Evolutionary conservation across 2,888 invertebrate genomes (phyloP), one percentile per base, ranked within the genome.

Genomic region (Silvanus unidentatus): DNA sequence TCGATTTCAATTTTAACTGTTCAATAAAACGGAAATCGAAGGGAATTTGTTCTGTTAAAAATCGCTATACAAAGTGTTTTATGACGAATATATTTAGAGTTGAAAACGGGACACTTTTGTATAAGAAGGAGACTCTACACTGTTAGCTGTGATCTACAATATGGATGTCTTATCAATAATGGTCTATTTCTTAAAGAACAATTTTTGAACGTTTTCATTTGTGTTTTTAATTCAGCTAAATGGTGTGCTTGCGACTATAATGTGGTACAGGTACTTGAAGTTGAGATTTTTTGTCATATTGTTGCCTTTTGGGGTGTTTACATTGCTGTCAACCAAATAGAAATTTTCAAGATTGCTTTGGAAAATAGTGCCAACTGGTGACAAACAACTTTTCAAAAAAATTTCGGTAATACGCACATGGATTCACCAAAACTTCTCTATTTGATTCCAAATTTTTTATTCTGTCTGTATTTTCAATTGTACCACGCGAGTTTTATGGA

Each of bases 91-190:
- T 22, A 8, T 22, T 22, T 22, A 22, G 22, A 22, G 22, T 22
- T 22, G 22, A 32, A 32, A 32, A 9, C n/a, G 10, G 32, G 32
- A 32, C 32, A 32, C 13, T 12, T 32, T 54, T 53, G 53, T 57
- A 50, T 50, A 61, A 60, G 62, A 65, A 63, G 59, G 64, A 63
- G 63, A 68, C 62, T 67, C 65, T 67, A 66, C 66, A 67, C 65
- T 66, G 64, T 67, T 69, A 69, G 68, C 70, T 70, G 70, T 70
- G 70, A 70, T 69, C 68, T 70, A 63, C 62, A 62, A 64, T 62
- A 63, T 62, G 59, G 56, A 62, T 58, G 58, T 62, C 51, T 58
- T 57, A 58, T 58, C 57, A 58, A 53, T 48, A 52, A 57, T 50
- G 52, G 52, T 55, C 53, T 57, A 55, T 48, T 55, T 42, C 50